Evolutionary conservation across 2,888 invertebrate genomes (phyloP), one percentile per base, ranked within the genome.

Genomic region (Cabera pusaria): DNA sequence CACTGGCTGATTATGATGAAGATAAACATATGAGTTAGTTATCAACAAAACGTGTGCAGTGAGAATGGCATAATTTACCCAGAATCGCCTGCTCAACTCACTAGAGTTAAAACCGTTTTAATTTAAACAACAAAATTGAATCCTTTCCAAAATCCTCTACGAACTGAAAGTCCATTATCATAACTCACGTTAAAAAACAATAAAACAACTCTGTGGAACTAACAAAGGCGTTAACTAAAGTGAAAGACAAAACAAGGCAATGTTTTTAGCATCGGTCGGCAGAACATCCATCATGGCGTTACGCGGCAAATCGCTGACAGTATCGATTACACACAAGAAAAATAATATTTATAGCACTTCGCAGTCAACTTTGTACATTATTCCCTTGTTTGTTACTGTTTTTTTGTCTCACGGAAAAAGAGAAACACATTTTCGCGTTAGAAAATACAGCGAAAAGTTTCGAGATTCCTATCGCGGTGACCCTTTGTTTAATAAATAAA

Each of bases 291-390:
- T 80, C 74, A 77, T 53, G 57, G 52, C 54, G 68, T 68, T 69
- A 71, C 71, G 63, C 59, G 60, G 70, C 72, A 75, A 77, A 76
- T 77, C 69, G 72, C 69, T 70, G 72, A 77, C 74, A 72, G 69
- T 74, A 77, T 79, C 74, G 77, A 79, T 70, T 72, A 69, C 69
- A 59, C 48, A 49, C 56, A 65, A 66, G 59, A 72, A 72, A 41
- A 73, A 75, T 68, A 68, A 70, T 73, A 76, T 73, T 76, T 72
- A 77, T 71, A 53, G 64, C 57, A 61, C 59, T 68, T 63, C 46
- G 50, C 46, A 63, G 63, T 58, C 56, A 73, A 76, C 63, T 74
- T 69, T 56, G 52, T 61, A 55, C 62, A 66, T 66, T 65, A 69
- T 64, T 53, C 53, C 56, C 63, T 59, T 74, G 68, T 74, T 73